Evolutionary conservation across 2,888 invertebrate genomes (phyloP), one percentile per base, ranked within the genome.

Genomic region (Pyrrhia umbra): DNA sequence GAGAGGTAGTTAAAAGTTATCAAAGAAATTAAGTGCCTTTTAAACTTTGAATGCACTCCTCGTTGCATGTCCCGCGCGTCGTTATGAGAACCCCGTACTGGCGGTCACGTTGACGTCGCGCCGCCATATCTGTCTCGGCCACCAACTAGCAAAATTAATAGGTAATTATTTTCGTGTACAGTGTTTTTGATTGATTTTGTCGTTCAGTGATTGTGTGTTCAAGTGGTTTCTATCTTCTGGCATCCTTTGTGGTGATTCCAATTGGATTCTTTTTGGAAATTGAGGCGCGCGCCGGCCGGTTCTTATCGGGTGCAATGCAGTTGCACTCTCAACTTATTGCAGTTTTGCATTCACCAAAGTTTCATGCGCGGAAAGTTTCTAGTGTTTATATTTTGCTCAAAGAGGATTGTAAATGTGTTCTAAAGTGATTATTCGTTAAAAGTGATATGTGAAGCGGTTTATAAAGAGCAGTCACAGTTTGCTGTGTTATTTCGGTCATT

Each of bases 11-110:
- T 86, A 84, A 86, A 90, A 89, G 81, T 78, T 88, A 86, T 82
- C 71, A 85, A 84, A 86, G 77, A 91, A 89, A 88, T 88, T 87
- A 86, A 87, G 92, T 92, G 90, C 90, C 89, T 93, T 92, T 92
- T 83, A 90, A 89, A 94, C 90, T 94, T 95, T 94, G 93, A 94
- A 95, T 95, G 95, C 95, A 95, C 95, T 95, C 95, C 95, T 96
- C 96, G 95, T 96, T 95, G 95, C 96, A 96, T 92, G 90, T 94
- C 95, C 96, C 96, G 96, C 97, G 97, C 97, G 97, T 97, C 96
- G 96, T 96, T 96, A 79, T 96, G 96, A 96, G 96, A 96, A 96
- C 96, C 96, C 96, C 96, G 96, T 95, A 96, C 94, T 93, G 95
- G 95, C 95, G 95, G 95, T 95, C 95, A 96, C 96, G 96, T 96